Evolutionary conservation across 2,888 invertebrate genomes (phyloP).

Genomic region (Hydraecia micacea): DNA sequence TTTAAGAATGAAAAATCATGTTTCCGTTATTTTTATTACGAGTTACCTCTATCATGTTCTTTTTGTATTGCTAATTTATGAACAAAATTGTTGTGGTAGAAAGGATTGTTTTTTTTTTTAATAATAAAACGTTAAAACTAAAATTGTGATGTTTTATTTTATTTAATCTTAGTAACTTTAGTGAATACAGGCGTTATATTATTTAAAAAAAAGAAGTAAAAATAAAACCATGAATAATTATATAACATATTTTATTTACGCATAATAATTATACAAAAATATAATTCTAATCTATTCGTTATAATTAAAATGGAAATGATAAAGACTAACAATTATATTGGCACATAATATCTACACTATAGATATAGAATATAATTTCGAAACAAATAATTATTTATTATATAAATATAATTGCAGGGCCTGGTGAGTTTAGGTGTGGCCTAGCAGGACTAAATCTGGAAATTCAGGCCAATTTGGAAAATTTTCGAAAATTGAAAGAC

Average conservation of each 20-base stretch:
- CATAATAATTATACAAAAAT: conserved; percentile 77
- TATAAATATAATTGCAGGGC: conserved; percentile 13
- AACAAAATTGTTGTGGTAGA: conserved; percentile 6
- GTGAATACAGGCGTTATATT: neutral
- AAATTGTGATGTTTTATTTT: conserved; percentile 11
- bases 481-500: neutral
- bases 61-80: conserved; percentile 26
- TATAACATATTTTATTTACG: conserved; percentile 72
- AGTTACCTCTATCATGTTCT: neutral
- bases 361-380: conserved; percentile 53
- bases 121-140: conserved; percentile 28
- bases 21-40: neutral
- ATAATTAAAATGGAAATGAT: conserved; percentile 69
- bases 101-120: neutral
- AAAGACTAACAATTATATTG: conserved; percentile 71
- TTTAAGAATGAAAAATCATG: neutral
- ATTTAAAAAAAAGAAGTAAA: neutral
- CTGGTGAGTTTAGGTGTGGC: neutral
- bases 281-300: conserved; percentile 69
- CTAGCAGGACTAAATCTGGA: neutral
- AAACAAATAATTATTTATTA: conserved; percentile 16
- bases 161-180: neutral
- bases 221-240: conserved; percentile 51
- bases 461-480: conserved; percentile 1
- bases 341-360: conserved; percentile 71